Percentiles rank a stretch among this genome's conserved stretches.
These are phyloP conservation scores for Varroa destructor DNA, from an alignment of 1,140 invertebrate species.

Conservation along the genomic window DNA sequence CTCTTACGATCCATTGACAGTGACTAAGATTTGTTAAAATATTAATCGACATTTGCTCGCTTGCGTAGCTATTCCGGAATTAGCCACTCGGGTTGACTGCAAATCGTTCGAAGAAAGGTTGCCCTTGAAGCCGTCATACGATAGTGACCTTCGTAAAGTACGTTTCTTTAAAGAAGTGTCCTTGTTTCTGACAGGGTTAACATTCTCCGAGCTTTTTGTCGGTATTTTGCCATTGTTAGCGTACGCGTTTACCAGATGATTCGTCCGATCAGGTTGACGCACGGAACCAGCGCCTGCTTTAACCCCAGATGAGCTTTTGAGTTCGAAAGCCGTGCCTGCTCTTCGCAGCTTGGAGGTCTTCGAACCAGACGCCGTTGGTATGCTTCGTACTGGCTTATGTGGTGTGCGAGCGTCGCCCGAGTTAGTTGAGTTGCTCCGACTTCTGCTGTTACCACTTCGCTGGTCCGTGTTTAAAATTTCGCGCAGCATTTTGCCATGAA, in stretches of 20 bases:
- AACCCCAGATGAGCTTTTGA: neutral
- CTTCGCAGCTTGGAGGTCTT: neutral
- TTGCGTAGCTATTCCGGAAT: too few species aligned
- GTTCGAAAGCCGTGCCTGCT: neutral
- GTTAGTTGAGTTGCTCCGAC: neutral
- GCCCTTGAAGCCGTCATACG: constrained; percentile 3
- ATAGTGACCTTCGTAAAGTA: neutral
- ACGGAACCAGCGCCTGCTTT: neutral
- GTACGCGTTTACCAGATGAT: neutral
- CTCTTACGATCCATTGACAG: too few species aligned
- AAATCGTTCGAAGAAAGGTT: neutral
- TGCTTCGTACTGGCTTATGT: neutral
- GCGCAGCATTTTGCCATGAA: neutral
- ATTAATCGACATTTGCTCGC: too few species aligned
- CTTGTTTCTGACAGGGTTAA: neutral
- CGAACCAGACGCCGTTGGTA: too few species aligned
- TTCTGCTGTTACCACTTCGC: neutral
- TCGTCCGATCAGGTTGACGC: neutral
- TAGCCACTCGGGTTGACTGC: too few species aligned
- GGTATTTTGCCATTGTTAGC: neutral
- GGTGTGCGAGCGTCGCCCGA: neutral
- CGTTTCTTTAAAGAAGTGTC: neutral
- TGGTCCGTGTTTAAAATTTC: neutral
- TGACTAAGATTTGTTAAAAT: too few species aligned
- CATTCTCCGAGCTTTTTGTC: neutral